phyloP scores from a whole-genome alignment of 2,888 invertebrate species.

The Ypsolopha scabrella region DNA sequence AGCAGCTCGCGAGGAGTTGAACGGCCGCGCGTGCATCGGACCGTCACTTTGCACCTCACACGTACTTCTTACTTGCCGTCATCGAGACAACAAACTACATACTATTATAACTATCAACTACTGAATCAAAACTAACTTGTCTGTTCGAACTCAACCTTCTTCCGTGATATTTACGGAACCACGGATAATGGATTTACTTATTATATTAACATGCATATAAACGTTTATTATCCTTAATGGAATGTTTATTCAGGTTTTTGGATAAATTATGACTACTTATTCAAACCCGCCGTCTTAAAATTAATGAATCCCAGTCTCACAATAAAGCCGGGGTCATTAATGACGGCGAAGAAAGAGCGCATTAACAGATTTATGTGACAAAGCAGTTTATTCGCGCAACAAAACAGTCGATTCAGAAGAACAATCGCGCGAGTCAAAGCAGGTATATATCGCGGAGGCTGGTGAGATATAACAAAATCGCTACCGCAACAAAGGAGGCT shows the following conservation, averaged over 20 bases:
- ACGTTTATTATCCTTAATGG: too few relatives aligned
- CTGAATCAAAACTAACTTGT: too few relatives aligned
- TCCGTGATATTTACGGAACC: too few relatives aligned
- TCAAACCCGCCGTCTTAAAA: too few relatives aligned
- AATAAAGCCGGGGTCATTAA: slow-evolving; percentile 18
- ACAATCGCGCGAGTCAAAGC: slow-evolving; percentile 66
- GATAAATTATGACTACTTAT: too few relatives aligned
- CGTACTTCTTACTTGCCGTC: slow-evolving; percentile 12
- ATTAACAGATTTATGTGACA: slow-evolving; percentile 62
- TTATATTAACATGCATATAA: too few relatives aligned
- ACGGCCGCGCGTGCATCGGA: slow-evolving; percentile 49
- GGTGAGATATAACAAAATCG: slow-evolving; percentile 65
- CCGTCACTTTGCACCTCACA: slow-evolving; percentile 39
- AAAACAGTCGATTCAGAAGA: slow-evolving; percentile 62
- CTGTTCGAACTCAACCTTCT: too few relatives aligned
- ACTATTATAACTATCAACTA: neutral
- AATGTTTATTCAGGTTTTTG: too few relatives aligned
- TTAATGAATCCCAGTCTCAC: too few relatives aligned
- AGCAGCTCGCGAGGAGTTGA: slow-evolving; percentile 48
- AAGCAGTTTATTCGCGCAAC: slow-evolving; percentile 59
- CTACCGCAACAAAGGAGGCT: slow-evolving; percentile 65
- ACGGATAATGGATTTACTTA: too few relatives aligned
- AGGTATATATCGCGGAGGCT: slow-evolving; percentile 54
- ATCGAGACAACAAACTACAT: neutral
- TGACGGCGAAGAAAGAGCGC: slow-evolving; percentile 30